Conservation (phyloP, 2,888 invertebrate species). For the Metopia argyrocephala region DNA sequence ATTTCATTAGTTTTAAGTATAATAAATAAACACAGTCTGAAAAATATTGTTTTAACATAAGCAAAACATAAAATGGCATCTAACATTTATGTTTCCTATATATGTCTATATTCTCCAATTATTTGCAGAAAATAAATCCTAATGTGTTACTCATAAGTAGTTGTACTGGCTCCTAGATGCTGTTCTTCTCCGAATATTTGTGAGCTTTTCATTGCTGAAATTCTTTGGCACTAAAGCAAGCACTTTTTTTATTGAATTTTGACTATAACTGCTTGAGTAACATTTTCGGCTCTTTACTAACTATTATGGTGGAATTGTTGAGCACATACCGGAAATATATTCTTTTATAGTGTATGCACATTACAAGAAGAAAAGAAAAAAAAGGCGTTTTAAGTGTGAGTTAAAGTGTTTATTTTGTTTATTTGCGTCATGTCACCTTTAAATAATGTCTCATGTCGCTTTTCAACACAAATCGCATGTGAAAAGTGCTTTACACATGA, state of each 20-base stretch:
- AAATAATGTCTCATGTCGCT: constrained; percentile 75
- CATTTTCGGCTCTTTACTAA: neutral
- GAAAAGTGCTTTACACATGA: constrained; percentile 73
- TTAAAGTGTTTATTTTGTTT: constrained; percentile 33
- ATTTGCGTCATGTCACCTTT: constrained; percentile 72
- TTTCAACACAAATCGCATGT: constrained; percentile 76
- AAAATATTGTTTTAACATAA: no score
- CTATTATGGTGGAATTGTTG: neutral
- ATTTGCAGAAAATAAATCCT: no score
- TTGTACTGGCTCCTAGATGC: neutral
- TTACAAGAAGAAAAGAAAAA: no score
- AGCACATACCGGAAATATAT: neutral
- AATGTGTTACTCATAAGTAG: neutral
- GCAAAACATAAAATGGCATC: no score
- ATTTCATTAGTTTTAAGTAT: no score
- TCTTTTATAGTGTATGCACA: neutral
- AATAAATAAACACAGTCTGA: no score
- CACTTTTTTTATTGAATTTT: no score
- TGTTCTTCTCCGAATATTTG: constrained; percentile 4
- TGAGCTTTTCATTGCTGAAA: constrained; percentile 13
- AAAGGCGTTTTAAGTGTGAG: neutral
- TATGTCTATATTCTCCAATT: no score
- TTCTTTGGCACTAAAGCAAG: constrained; percentile 6
- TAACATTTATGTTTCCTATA: no score
- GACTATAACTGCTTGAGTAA: constrained; percentile 6